Conservation (phyloP, 2,113 vertebrate species). For the Chaenogobius annularis region DNA sequence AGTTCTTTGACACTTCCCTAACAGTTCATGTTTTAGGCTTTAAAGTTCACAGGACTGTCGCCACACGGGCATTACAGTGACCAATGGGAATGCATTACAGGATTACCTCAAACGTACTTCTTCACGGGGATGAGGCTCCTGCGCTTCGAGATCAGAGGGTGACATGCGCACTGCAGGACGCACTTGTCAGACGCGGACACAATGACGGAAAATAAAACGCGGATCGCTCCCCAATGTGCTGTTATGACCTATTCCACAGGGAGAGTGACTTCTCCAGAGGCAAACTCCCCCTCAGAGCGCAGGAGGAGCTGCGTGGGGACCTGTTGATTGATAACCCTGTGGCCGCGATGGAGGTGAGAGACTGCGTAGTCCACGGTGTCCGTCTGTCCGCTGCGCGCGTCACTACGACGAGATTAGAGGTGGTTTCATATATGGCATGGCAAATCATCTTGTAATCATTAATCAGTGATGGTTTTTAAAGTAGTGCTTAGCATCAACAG, state of each 20-base stretch:
- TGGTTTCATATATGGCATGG: slow-evolving; percentile 21
- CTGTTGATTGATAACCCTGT: slow-evolving; percentile 64
- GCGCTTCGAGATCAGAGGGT: slow-evolving; percentile 60
- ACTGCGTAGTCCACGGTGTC: slow-evolving; percentile 16
- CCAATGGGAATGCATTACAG: slow-evolving; percentile 7
- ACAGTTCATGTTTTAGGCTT: background rate
- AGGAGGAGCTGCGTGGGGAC: slow-evolving; percentile 37
- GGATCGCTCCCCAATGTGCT: slow-evolving; percentile 9
- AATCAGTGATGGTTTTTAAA: slow-evolving; percentile 26
- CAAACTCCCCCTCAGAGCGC: slow-evolving; percentile 1
- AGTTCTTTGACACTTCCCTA: too few relatives aligned
- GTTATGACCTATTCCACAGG: slow-evolving; percentile 21
- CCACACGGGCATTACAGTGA: background rate
- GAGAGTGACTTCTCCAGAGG: slow-evolving; percentile 7
- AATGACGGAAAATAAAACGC: slow-evolving; percentile 37
- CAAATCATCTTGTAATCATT: slow-evolving; percentile 34
- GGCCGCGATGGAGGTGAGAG: slow-evolving; percentile 59
- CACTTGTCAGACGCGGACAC: slow-evolving; percentile 36
- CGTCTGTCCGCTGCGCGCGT: slow-evolving; percentile 30
- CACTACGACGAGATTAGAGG: slow-evolving; percentile 3
- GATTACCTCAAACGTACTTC: slow-evolving; percentile 24
- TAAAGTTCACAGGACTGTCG: background rate
- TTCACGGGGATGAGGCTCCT: slow-evolving; percentile 53
- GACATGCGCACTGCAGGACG: slow-evolving; percentile 67
- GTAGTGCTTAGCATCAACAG: slow-evolving; percentile 26